Percentiles rank a stretch among this genome's conserved stretches.
These are phyloP conservation scores for Calyptomena viridis DNA, from an alignment of 2,113 vertebrate species.

Conservation along the genomic window DNA sequence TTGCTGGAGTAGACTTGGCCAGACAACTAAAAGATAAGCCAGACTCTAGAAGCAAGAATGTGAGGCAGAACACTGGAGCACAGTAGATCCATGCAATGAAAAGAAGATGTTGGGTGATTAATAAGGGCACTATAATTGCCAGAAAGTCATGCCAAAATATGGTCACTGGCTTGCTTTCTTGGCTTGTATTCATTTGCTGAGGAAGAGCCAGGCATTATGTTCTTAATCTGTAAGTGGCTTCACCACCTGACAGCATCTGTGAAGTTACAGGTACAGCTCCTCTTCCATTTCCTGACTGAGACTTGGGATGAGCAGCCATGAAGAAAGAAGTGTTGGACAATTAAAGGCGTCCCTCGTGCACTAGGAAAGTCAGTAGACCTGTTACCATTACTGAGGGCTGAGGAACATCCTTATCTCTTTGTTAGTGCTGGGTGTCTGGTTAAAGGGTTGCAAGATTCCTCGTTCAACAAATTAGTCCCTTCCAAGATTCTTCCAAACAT, in stretches of 20 bases:
- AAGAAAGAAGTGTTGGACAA: not conserved
- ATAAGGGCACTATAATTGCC: not conserved
- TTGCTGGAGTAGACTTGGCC: not conserved
- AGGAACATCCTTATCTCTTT: not conserved
- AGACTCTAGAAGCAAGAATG: not conserved
- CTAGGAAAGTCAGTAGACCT: not conserved
- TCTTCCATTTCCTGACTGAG: not conserved
- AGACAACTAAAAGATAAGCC: conserved; percentile 37
- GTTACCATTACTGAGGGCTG: not conserved
- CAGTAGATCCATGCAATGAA: not conserved
- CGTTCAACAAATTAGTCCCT: not conserved
- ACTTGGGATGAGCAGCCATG: not conserved
- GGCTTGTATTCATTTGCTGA: not conserved
- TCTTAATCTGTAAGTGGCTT: not conserved
- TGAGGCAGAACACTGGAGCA: not conserved
- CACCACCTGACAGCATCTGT: not conserved
- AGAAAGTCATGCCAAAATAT: not conserved
- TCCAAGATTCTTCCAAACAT: not conserved
- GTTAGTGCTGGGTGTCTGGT: not conserved
- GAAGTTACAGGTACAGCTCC: not conserved
- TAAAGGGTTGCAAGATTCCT: not conserved
- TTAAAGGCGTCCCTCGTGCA: not conserved
- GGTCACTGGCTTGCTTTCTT: conserved; percentile 17
- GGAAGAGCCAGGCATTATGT: not conserved
- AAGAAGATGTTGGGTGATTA: not conserved